Base-by-base conservation (phyloP, 2,797 vertebrate genomes). In the Orientallactaga sibirica region DNA sequence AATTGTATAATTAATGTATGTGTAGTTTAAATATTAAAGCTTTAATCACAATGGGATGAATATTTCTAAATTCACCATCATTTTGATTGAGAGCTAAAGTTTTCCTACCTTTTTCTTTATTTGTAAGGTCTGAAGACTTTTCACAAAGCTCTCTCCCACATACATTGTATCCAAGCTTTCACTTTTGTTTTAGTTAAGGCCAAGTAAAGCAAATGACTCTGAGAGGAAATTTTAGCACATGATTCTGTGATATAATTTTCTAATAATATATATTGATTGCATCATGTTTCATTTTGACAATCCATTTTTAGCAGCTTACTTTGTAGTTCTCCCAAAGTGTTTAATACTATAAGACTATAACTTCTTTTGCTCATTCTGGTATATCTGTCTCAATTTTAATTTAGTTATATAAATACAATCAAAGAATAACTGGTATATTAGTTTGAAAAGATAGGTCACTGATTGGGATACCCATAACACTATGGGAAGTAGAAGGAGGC, bases 171-270 rank as follows among this genome's bases (percentile, higher is more conserved):
- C 19, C 9, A 92, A n/a, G 33, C 77, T 90, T 94, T 86, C 11
- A 70, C 9, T 74, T 83, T 95, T 82, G 19, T 73, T 86, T 95
- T 92, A 9, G 70, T 79, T 75, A 67, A 85, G 66, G 18, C 71
- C 43, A 8, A 25, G 11, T 18, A 14, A 27, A 2, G 68, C 73
- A 91, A 86, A 84, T n/a, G 5, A 12, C 18, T 77, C 41, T 77
- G 48, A 79, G 3, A 91, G 90, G 19, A 8, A 76, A 12, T 88
- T 43, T 82, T 76, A 67, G 76, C 18, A 37, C 62, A 8, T 74
- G 77, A 86, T 70, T 83, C 2, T 66, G 8, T 52, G 92, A 77
- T 75, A 70, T 90, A 64, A 27, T 70, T 93, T 74, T 37, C 25
- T 12, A 74, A 48, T 25, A 73, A 43, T 62, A 73, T 92, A 61